Percentiles rank a stretch among this genome's conserved stretches.
Conservation (phyloP, 2,888 invertebrate species). For the Falcaria lacertinaria region DNA sequence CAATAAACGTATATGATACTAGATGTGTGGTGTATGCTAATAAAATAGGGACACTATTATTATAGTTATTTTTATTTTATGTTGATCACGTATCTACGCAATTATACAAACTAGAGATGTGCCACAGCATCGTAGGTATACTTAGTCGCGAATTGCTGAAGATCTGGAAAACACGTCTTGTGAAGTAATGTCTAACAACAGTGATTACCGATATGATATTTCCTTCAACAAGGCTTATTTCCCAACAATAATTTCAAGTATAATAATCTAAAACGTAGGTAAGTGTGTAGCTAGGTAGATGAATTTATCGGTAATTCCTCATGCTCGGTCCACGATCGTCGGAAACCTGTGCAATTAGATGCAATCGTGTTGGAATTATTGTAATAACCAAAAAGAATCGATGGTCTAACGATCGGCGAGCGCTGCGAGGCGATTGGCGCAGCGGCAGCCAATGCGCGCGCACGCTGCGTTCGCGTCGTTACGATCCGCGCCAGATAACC, state of each 20-base stretch:
- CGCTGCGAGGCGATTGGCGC: slow-evolving; percentile 63
- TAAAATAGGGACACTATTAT: no score
- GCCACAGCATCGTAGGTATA: no score
- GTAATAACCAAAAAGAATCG: slow-evolving; percentile 77
- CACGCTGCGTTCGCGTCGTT: slow-evolving; percentile 52
- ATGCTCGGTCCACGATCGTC: slow-evolving; percentile 56
- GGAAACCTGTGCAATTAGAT: slow-evolving; percentile 73
- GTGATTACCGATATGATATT: slow-evolving; percentile 53
- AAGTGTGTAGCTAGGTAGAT: slow-evolving; percentile 31
- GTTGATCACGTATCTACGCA: no score
- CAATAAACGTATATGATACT: no score
- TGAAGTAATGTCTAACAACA: slow-evolving; percentile 54
- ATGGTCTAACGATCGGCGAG: slow-evolving; percentile 62
- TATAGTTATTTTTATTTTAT: no score
- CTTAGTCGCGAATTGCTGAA: slow-evolving; percentile 11
- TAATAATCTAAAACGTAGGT: slow-evolving; percentile 6
- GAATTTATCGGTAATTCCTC: slow-evolving; percentile 54
- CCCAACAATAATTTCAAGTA: slow-evolving; percentile 10
- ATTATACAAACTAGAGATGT: no score
- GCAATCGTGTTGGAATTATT: slow-evolving; percentile 76
- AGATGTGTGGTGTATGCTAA: no score
- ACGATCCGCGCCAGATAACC: slow-evolving; percentile 69
- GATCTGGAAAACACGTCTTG: slow-evolving; percentile 52
- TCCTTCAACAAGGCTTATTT: slow-evolving; percentile 48
- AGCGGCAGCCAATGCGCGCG: slow-evolving; percentile 68